These are phyloP conservation scores for Halcyon chelicuti DNA, from an alignment of 2,797 vertebrate genomes.

Conservation along the genomic window DNA sequence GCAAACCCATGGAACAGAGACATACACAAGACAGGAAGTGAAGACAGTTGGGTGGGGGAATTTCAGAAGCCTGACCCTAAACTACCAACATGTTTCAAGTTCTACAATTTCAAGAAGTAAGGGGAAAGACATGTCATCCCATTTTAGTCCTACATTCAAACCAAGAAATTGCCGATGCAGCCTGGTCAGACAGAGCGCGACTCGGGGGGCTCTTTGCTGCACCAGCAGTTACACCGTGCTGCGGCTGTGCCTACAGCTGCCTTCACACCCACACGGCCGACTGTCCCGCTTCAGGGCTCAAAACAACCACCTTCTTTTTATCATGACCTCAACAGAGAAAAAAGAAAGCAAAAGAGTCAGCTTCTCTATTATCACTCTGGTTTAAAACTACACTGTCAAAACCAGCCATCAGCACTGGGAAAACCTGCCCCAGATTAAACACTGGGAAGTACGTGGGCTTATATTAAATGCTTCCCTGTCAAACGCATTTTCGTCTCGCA, in stretches of 20 bases:
- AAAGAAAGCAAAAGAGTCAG: background rate
- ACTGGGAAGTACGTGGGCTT: background rate
- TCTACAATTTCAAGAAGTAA: background rate
- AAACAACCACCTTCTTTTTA: background rate
- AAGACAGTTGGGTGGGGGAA: background rate
- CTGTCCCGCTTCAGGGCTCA: background rate
- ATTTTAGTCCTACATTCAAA: background rate
- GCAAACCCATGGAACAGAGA: background rate
- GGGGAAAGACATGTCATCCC: background rate
- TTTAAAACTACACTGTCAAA: background rate
- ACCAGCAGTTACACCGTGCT: background rate
- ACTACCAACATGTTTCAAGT: background rate
- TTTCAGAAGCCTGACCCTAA: background rate
- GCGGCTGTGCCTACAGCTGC: background rate
- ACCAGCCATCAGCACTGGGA: background rate
- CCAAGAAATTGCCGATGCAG: background rate
- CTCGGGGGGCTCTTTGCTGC: background rate
- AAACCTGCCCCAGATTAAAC: background rate
- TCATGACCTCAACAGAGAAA: background rate
- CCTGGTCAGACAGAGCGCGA: rapidly evolving
- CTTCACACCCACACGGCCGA: background rate
- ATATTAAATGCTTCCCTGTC: background rate
- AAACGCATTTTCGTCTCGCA: background rate
- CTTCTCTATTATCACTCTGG: background rate
- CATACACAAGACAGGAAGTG: background rate